A percentile compares a stretch with the other conserved stretches of the same genome.
phyloP scores from a whole-genome alignment of 2,888 invertebrate species.

The Parapristionchus giblindavisi region DNA sequence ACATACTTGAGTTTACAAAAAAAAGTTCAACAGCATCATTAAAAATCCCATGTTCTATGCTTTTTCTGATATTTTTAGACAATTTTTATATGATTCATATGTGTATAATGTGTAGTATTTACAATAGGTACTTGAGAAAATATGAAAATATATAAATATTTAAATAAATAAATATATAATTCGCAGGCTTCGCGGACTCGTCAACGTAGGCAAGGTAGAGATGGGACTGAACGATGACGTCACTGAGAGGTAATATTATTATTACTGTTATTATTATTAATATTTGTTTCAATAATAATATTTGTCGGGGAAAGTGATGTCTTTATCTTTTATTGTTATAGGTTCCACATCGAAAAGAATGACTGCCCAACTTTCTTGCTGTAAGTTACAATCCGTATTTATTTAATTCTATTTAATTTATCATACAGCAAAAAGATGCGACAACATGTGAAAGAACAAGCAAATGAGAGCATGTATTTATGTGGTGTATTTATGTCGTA shows the following conservation, averaged over 20 bases:
- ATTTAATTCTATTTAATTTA: neutral
- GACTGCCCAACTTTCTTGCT: constrained; percentile 69
- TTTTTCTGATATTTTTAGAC: too few relatives aligned
- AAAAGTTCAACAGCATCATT: too few relatives aligned
- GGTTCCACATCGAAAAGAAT: constrained; percentile 68
- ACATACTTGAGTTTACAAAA: too few relatives aligned
- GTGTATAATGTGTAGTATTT: too few relatives aligned
- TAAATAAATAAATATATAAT: neutral
- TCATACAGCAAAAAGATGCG: neutral
- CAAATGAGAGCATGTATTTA: too few relatives aligned
- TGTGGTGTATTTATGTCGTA: too few relatives aligned
- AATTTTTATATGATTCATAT: too few relatives aligned
- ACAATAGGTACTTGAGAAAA: too few relatives aligned
- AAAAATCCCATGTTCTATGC: too few relatives aligned
- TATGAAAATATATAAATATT: constrained; percentile 4
- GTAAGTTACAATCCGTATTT: constrained; percentile 46
- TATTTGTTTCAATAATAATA: neutral
- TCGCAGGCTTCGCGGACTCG: constrained; percentile 66
- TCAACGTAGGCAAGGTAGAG: constrained; percentile 69
- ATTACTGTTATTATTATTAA: neutral
- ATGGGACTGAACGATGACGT: constrained; percentile 68
- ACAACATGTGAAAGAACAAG: neutral
- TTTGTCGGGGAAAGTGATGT: too few relatives aligned
- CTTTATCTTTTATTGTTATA: too few relatives aligned
- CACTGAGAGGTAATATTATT: constrained; percentile 57